Percentiles rank a stretch among this genome's conserved stretches.
Conservation (phyloP, 2,888 invertebrate genomes). For the Ctenicera cuprea region DNA sequence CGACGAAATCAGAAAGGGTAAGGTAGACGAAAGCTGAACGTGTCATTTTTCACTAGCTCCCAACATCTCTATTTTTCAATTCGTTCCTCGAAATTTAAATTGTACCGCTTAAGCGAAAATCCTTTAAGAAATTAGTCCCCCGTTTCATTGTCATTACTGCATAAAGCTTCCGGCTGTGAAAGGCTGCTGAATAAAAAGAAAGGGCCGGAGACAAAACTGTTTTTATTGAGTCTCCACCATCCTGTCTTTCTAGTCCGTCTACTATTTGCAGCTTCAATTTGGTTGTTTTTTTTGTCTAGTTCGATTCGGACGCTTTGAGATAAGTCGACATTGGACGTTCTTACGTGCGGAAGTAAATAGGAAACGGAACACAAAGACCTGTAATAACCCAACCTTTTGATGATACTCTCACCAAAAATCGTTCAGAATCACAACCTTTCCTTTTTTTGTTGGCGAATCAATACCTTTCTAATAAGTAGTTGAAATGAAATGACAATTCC, state of each 20-base stretch:
- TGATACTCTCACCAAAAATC: background rate
- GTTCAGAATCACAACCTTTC: background rate
- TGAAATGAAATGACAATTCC: no score
- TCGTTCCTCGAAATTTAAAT: constrained; percentile 21
- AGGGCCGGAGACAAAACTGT: constrained; percentile 15
- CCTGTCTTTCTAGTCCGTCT: background rate
- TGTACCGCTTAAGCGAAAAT: constrained; percentile 11
- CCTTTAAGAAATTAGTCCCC: constrained; percentile 27
- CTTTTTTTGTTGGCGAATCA: constrained; percentile 8
- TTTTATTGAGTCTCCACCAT: constrained; percentile 14
- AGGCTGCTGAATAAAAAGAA: background rate
- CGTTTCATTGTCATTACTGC: constrained; percentile 20
- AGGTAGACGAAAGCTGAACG: background rate
- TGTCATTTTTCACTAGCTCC: constrained; percentile 9
- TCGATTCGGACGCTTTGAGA: background rate
- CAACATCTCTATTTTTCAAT: constrained; percentile 7
- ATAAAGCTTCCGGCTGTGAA: constrained; percentile 11
- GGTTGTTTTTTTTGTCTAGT: constrained; percentile 1
- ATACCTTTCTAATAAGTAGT: background rate
- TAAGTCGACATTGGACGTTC: constrained; percentile 11
- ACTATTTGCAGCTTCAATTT: constrained; percentile 16
- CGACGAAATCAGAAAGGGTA: background rate
- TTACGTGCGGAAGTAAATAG: constrained; percentile 23
- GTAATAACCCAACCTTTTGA: constrained; percentile 12
- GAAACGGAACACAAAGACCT: constrained; percentile 13